Conservation (phyloP, 2,888 invertebrate genomes). For the Schrankia costaestrigalis region DNA sequence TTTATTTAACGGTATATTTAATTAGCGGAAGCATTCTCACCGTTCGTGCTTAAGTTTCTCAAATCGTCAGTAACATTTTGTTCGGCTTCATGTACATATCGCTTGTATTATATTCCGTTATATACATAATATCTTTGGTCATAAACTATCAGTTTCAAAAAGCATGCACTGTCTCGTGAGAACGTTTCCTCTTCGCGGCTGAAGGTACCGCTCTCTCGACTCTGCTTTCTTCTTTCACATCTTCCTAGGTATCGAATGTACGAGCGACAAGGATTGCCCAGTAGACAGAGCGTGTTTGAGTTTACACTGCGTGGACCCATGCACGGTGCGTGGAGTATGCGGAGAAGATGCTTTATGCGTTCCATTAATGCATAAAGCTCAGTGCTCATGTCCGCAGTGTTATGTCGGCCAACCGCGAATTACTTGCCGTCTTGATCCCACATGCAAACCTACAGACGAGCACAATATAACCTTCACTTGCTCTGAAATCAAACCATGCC, state of each 20-base stretch:
- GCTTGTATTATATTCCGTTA: conserved; percentile 82
- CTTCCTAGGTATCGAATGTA: conserved; percentile 91
- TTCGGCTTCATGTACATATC: conserved; percentile 82
- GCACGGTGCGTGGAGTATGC: conserved; percentile 92
- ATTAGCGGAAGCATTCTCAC: conserved; percentile 82
- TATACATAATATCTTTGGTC: conserved; percentile 75
- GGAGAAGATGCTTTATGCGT: conserved; percentile 94
- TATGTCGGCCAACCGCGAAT: conserved; percentile 91
- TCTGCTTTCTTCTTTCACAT: conserved; percentile 81
- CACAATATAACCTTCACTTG: conserved; percentile 83
- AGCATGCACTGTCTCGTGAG: conserved; percentile 88
- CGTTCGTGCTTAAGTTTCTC: conserved; percentile 78
- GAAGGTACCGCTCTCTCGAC: conserved; percentile 88
- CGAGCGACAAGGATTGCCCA: conserved; percentile 94
- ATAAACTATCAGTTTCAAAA: conserved; percentile 80
- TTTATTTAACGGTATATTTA: conserved; percentile 40
- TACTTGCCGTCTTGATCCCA: conserved; percentile 89
- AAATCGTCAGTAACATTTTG: conserved; percentile 77
- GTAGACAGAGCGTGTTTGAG: conserved; percentile 95
- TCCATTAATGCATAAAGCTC: conserved; percentile 90
- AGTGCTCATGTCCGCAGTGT: conserved; percentile 94
- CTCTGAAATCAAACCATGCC: conserved; percentile 85
- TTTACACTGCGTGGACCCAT: conserved; percentile 94
- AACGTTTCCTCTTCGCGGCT: conserved; percentile 94
- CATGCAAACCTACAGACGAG: conserved; percentile 84